Conservation (phyloP, 2,888 invertebrate genomes). For the Drosophila helvetica region DNA sequence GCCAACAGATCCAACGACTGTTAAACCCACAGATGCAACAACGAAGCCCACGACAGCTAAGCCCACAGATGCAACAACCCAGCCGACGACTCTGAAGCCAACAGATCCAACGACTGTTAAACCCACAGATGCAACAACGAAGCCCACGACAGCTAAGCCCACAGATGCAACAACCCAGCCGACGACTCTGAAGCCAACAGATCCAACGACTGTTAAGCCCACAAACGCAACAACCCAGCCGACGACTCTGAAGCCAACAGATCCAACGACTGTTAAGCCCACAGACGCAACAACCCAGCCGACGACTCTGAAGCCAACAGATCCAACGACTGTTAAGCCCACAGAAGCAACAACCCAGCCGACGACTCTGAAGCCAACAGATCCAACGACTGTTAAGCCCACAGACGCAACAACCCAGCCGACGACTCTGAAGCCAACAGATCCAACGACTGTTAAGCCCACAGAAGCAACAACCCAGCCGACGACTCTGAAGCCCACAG, state of each 20-base stretch:
- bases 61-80: background rate
- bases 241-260: background rate
- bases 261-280: background rate
- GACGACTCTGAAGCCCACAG: background rate
- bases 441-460: too few species aligned
- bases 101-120: conserved; percentile 1
- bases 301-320: background rate
- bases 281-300: background rate
- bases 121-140: background rate
- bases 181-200: background rate
- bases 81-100: background rate
- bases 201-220: background rate
- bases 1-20: background rate
- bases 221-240: background rate
- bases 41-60: background rate
- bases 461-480: background rate
- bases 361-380: background rate
- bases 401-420: background rate
- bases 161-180: background rate
- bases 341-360: background rate
- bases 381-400: background rate
- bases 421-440: too few species aligned
- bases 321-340: background rate
- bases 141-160: background rate
- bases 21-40: background rate